These are phyloP conservation scores for Drosophila bocqueti DNA, from an alignment of 1,140 invertebrate genomes.

Conservation along the genomic window DNA sequence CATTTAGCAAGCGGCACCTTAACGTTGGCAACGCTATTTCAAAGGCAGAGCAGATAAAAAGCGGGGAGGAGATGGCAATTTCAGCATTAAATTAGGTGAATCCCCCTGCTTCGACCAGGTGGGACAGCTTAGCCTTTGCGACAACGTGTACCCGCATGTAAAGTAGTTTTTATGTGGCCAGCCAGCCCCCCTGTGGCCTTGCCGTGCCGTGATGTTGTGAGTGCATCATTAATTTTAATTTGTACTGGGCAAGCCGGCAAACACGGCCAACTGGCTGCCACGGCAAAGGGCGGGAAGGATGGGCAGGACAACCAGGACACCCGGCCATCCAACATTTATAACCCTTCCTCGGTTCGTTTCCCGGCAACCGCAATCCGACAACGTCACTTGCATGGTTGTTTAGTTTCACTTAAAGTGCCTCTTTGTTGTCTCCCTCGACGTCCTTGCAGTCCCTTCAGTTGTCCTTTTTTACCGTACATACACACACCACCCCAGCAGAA, in stretches of 20 bases:
- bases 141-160: constrained; percentile 76
- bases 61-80: constrained; percentile 43
- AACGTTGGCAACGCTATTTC: constrained; percentile 73
- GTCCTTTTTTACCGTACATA: constrained; percentile 30
- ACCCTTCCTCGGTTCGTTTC: constrained; percentile 18
- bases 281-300: constrained; percentile 12
- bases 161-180: constrained; percentile 77
- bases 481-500: neutral
- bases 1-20: constrained; percentile 76
- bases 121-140: constrained; percentile 72
- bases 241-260: constrained; percentile 73
- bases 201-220: constrained; percentile 55
- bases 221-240: constrained; percentile 83
- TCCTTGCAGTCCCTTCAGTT: constrained; percentile 24
- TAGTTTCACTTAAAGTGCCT: constrained; percentile 82
- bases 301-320: constrained; percentile 60
- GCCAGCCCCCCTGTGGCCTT: constrained; percentile 21
- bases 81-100: constrained; percentile 77
- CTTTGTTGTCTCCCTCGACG: constrained; percentile 57
- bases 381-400: constrained; percentile 80
- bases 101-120: constrained; percentile 54
- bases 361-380: constrained; percentile 71
- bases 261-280: constrained; percentile 71
- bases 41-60: constrained; percentile 66
- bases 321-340: constrained; percentile 52